Base-by-base conservation (phyloP, 2,797 vertebrate species). In the Phoeniculus purpureus region DNA sequence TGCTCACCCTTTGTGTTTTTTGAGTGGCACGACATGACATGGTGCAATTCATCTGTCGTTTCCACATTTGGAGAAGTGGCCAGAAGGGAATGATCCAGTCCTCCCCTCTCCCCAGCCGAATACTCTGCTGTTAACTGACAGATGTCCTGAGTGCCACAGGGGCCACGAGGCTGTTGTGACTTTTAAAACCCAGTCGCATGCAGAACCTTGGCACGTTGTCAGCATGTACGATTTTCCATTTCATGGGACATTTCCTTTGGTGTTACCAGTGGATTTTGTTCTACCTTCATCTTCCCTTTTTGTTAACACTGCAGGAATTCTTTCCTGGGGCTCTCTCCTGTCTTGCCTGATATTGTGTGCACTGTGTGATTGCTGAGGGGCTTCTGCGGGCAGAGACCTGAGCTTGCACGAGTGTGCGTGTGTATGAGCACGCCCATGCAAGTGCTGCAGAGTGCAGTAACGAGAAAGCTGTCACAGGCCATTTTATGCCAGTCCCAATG, bases 281-380 rank as follows among this genome's bases (percentile, higher is more conserved):
- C 85, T 68, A 76, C 43, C 47, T 88, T 86, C 43, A 54, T 64
- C 64, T 34, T 76, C 19, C 26, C 29, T 78, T 89, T 76, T 34
- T 73, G 45, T 76, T 92, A 66, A 58, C 20, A 2, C 4, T 51
- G 70, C 55, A 83, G 59, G 45, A 81, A 45, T 78, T 32, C 31
- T 19, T 45, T 77, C 59, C 47, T 8, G 12, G 55, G 40, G 40
- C 47, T 74, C 16, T 68, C 19, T 81, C 50, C 66, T 66, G 23
- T 83, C 25, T 29, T 25, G 34, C 52, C 8, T 5, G 4, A 64
- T 50, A 3, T 15, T 29, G 16, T 0, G 0, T 14, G 32, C 1
- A 0, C 23, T 61, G 14, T 51, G 54, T 34, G 51, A 85, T 61
- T 87, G 34, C n/a, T 1, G 3, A 17, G 19, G 16, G 17, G 1